Evolutionary conservation across 2,113 vertebrate species (phyloP), one percentile per base, ranked within the genome.

Genomic region (Trogon melanurus): DNA sequence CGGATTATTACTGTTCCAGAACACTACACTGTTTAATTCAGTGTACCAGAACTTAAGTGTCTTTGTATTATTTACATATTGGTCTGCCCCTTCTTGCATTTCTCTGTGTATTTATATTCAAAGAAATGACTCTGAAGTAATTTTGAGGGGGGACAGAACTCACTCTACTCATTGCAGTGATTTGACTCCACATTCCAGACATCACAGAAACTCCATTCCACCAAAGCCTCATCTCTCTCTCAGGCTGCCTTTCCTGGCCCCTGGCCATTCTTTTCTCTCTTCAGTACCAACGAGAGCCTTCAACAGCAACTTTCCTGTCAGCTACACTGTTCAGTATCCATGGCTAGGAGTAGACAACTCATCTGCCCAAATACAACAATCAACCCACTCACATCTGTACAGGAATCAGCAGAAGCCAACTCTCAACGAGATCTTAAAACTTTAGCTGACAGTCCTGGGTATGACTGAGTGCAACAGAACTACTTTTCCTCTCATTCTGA

Each of bases 331-430:
- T 73, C 30, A 65, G 30, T 5, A 54, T 34, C 64, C 79, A 58
- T 1, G 11, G 15, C 36, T 62, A 65, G 45, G 45, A 85, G 34
- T 0, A 64, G 48, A 51, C 57, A 79, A 79, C 13, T 79, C 32
- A 32, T 70, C 47, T 71, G 75, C 16, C 38, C 34, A 44, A 91
- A 75, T 34, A 66, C 47, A 91, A 44, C n/a, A 32, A 38, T n/a
- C 23, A 62, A 57, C 38, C n/a, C 36, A 62, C 34, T 16, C 41
- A 41, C 0, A 0, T 65, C 51, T 32, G 44, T 7, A 70, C 9
- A 71, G 29, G 19, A 47, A 80, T 38, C 64, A 86, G 60, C 17
- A 80, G 51, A 71, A 86, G 29, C 26, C 88, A 96, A 21, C 56
- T 80, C 44, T 61, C 67, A 16, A 83, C 10, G 36, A 93, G 47